Base-by-base conservation (phyloP, 2,113 vertebrate genomes). In the Thryonomys swinderianus region DNA sequence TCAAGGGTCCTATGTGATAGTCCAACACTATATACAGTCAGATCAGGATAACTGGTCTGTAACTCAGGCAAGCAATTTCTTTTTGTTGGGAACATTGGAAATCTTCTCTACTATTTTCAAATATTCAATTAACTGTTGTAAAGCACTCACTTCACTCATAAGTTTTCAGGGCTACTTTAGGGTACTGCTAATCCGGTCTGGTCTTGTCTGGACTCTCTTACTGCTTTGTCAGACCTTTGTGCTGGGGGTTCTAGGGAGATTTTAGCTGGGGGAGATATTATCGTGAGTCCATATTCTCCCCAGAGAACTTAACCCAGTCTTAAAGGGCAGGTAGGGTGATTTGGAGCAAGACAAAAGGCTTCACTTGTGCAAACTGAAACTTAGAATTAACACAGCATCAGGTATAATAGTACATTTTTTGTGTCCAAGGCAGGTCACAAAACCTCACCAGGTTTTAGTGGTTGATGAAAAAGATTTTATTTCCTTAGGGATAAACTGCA, bases 391-490 rank as follows among this genome's bases (percentile, higher is more conserved):
- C 13, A 55, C 12, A 84, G n/a, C 3, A 32, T 42, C 84, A 92
- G 30, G 27, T 40, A 7, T 0, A 55, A 7, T 0, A 55, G 37
- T 20, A 7, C 5, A 88, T 73, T 90, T 3, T 83, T 14, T 88
- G 74, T 73, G 48, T 57, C 8, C 13, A 95, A 87, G 20, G 9
- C 14, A 73, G 8, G 30, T 85, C 84, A 86, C 9, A 88, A 87
- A 42, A 12, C 4, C 42, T 57, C 11, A 11, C 5, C 20, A 92
- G 34, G 34, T 88, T 93, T 92, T 84, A 76, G 25, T 71, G 25
- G 37, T 27, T 83, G 30, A 53, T 95, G 67, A 96, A 91, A 81
- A 37, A 48, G 16, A 88, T 66, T 80, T 94, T 21, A 40, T 37
- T 76, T 94, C 11, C 79, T 59, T 92, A 40, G 73, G 61, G n/a